Evolutionary conservation across 2,888 invertebrate genomes (phyloP), one percentile per base, ranked within the genome.

Genomic region (Cantharis rustica): DNA sequence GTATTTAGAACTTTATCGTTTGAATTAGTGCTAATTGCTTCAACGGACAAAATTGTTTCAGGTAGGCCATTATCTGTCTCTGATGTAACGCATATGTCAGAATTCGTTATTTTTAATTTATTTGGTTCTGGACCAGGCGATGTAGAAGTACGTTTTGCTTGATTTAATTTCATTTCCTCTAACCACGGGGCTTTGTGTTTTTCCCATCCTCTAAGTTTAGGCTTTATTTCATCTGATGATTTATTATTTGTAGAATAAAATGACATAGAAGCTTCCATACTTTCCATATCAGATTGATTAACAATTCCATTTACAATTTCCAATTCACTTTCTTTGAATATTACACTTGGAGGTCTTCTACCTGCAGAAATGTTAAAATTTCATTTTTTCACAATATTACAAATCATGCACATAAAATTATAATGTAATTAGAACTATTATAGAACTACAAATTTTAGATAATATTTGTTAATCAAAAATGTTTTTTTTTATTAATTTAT

Each of bases 141-240:
- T 64, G 87, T 86, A 0, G 90, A 90, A 16, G 91, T 91, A 83
- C 93, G 91, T 87, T 92, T 92, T 1, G 92, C 92, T 86, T 95
- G 95, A 84, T 93, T 95, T 80, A 94, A 90, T 85, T 95, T 95
- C 80, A 95, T 90, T 85, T 95, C 95, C 80, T 92, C 93, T 91
- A 95, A 93, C 95, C 95, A 95, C 0, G 95, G 95, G 68, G 93
- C 93, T 84, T 91, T 91, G 82, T 93, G 92, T 84, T 93, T 93
- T 87, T 93, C 93, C 93, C 93, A 93, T 83, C 93, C 93, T 13
- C 93, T 90, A 1, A 93, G 89, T 78, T 92, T 91, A 0, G 93
- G 93, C 82, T 91, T 93, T 11, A 91, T 91, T 84, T 91, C 84
- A 7, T 72, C 64, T n/a, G 72, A 68, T 26, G 69, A 69, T n/a